phyloP scores from a whole-genome alignment of 1,140 invertebrate genomes.

The Stratiolaelaps scimitus region DNA sequence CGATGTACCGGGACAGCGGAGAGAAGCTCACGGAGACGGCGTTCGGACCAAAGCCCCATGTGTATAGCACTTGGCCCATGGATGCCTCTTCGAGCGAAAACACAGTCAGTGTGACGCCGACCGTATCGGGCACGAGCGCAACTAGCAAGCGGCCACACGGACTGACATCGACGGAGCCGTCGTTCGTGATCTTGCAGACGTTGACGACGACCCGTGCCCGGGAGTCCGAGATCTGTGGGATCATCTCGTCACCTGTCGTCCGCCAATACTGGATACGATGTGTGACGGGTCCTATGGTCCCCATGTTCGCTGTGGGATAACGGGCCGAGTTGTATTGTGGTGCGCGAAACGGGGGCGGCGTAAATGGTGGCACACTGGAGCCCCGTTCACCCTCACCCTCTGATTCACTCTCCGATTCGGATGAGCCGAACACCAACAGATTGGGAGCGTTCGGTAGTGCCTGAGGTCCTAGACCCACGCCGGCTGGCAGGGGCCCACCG shows the following conservation, averaged over 20 bases:
- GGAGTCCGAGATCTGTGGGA: not conserved
- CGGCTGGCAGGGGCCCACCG: not conserved
- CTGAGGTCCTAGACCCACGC: not conserved
- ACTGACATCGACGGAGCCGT: slow-evolving; percentile 70
- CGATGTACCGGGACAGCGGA: slow-evolving; percentile 57
- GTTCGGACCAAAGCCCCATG: slow-evolving; percentile 58
- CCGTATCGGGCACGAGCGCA: slow-evolving; percentile 50
- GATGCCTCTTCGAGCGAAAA: slow-evolving; percentile 60
- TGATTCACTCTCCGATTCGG: slow-evolving; percentile 21
- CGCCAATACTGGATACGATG: slow-evolving; percentile 32
- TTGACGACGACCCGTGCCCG: slow-evolving; percentile 59
- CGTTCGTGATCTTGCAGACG: slow-evolving; percentile 71
- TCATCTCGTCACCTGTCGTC: not conserved
- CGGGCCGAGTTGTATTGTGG: not conserved
- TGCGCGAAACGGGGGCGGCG: slow-evolving; percentile 13
- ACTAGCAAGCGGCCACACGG: slow-evolving; percentile 62
- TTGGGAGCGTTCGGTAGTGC: not conserved
- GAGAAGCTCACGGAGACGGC: slow-evolving; percentile 69
- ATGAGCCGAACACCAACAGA: not conserved
- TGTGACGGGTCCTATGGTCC: not conserved
- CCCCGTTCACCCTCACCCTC: not conserved
- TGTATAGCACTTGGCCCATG: slow-evolving; percentile 60
- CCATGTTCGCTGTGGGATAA: not conserved
- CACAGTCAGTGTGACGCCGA: slow-evolving; percentile 51
- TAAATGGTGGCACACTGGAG: not conserved